Evolutionary conservation across 2,888 invertebrate species (phyloP).

Genomic region (Sinhomidia bicolor): DNA sequence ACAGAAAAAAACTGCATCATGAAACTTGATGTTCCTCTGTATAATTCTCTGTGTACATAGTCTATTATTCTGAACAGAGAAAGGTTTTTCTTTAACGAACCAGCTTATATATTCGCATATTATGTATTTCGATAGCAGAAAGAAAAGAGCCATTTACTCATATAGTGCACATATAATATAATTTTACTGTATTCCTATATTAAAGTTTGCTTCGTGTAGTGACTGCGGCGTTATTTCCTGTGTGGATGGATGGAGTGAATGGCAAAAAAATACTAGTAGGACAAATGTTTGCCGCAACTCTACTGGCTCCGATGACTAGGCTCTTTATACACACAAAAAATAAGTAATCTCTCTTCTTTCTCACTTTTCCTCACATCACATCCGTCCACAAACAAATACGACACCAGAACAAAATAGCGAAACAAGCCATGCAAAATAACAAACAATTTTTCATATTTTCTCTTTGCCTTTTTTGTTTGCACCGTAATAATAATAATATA

Average conservation of each 20-base stretch:
- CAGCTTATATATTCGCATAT: not conserved
- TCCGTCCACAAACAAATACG: not conserved
- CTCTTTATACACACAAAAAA: not conserved
- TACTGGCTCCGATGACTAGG: not conserved
- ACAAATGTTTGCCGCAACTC: slow-evolving; percentile 3
- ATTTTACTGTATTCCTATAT: not conserved
- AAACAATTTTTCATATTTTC: slow-evolving; percentile 20
- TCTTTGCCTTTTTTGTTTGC: not conserved
- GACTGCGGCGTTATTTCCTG: slow-evolving; percentile 3
- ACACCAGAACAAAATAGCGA: not conserved
- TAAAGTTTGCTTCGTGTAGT: not conserved
- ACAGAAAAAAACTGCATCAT: slow-evolving; percentile 28
- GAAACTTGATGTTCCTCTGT: not conserved
- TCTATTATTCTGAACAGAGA: not conserved
- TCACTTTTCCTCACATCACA: not conserved
- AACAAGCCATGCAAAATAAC: slow-evolving; percentile 1
- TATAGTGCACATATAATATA: not conserved
- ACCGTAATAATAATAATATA: not conserved
- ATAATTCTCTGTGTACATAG: not conserved
- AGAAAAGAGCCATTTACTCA: not conserved
- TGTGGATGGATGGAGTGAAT: slow-evolving; percentile 25
- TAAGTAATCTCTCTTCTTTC: slow-evolving; percentile 14
- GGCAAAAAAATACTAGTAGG: not conserved
- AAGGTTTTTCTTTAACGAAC: not conserved
- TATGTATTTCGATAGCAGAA: not conserved